These are phyloP conservation scores for Balearica regulorum DNA, from an alignment of 2,797 vertebrate genomes.

Conservation along the genomic window DNA sequence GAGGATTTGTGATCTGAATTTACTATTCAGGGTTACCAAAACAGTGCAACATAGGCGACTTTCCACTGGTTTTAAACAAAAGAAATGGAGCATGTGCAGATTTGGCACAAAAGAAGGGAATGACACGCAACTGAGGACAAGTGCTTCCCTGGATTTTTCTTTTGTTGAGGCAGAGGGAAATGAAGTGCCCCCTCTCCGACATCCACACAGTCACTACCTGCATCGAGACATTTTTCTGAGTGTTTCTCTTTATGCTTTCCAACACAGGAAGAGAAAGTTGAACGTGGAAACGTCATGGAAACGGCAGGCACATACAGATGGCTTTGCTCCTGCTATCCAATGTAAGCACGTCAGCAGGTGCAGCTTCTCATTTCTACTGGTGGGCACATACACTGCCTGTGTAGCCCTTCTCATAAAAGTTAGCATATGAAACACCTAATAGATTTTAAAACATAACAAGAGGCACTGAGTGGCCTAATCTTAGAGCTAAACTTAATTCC, in stretches of 20 bases:
- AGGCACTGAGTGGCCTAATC: not conserved
- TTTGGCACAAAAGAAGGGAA: not conserved
- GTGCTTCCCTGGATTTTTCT: not conserved
- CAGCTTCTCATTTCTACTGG: not conserved
- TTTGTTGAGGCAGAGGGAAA: not conserved
- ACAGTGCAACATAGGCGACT: rapidly evolving
- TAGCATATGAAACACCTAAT: not conserved
- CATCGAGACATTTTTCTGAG: not conserved
- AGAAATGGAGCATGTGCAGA: not conserved
- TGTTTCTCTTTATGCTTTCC: not conserved
- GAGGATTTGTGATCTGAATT: constrained; percentile 2
- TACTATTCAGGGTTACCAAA: not conserved
- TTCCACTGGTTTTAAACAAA: not conserved
- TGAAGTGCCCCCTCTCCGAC: not conserved
- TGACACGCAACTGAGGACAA: not conserved
- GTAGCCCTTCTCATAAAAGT: not conserved
- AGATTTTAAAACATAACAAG: not conserved
- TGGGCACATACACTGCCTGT: not conserved
- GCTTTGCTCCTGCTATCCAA: not conserved
- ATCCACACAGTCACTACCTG: not conserved
- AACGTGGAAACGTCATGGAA: not conserved
- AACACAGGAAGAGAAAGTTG: not conserved
- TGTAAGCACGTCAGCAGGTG: not conserved
- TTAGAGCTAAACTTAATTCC: not conserved
- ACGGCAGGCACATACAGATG: not conserved